phyloP scores from a whole-genome alignment of 2,113 vertebrate genomes.

The Sarotherodon lohbergeri region DNA sequence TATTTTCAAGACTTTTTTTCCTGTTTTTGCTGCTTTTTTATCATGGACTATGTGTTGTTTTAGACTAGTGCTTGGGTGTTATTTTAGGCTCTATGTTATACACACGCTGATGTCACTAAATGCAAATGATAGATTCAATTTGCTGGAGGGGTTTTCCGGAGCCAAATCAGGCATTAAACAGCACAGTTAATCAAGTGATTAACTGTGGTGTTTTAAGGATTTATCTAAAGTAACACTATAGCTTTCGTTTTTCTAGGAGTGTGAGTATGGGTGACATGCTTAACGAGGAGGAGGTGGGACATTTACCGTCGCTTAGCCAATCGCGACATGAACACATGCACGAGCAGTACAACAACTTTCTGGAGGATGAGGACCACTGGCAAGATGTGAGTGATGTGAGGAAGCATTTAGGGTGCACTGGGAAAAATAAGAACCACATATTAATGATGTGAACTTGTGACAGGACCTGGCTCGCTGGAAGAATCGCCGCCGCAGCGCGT shows the following conservation, averaged over 20 bases:
- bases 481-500: slow-evolving; percentile 88
- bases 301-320: slow-evolving; percentile 81
- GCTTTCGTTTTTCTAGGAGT: slow-evolving; percentile 72
- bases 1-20: background rate
- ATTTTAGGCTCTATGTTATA: background rate
- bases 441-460: background rate
- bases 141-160: background rate
- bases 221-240: background rate
- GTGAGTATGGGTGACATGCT: slow-evolving; percentile 92
- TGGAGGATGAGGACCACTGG: slow-evolving; percentile 93
- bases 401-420: background rate
- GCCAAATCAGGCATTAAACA: background rate
- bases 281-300: slow-evolving; percentile 79
- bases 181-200: background rate
- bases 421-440: background rate
- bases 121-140: background rate
- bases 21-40: background rate
- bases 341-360: slow-evolving; percentile 79
- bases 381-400: slow-evolving; percentile 80
- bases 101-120: background rate
- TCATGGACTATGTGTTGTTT: background rate
- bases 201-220: background rate
- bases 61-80: background rate
- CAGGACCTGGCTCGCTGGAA: slow-evolving; percentile 97
- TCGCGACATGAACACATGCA: slow-evolving; percentile 88